Base-by-base conservation (phyloP, 92 coral and sea anemone species). In the Parazoanthus atlanticus region DNA sequence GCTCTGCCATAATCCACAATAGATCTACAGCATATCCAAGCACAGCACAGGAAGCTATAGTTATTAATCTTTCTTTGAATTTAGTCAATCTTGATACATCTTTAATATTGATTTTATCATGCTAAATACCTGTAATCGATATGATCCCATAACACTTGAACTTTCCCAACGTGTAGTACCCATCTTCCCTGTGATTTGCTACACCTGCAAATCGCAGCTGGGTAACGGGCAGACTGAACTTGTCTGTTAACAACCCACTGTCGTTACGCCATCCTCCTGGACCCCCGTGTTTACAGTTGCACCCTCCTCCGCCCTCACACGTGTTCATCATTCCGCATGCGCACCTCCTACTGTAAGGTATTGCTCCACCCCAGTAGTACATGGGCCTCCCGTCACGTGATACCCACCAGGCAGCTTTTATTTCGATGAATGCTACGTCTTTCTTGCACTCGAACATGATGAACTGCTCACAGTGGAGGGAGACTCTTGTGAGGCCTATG, bases 141-240 rank as follows among this genome's bases (percentile, higher is more conserved):
- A 46, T 41, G n/a, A 49, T 23, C 3, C 93, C 91, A 36, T 88
- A 91, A 31, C 93, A 91, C 28, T 34, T 88, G n/a, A 91, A 54
- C 70, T 91, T 88, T 49, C 93, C 93, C 10, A 91, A 88, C 8
- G 83, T 91, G 75, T 91, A 70, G 81, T 81, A 91, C 12, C 91
- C 91, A 36, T 88, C 80, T 61, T 88, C 12, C 7, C 5, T 6
- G 11, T 43, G 7, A 7, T 8, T 10, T 5, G 10, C 49, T 10
- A 43, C 49, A 43, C 5, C 49, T 8, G 7, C 10, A 43, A 43
- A 43, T 1, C 12, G 56, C 16, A 89, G 83, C 79, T 84, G 38
- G 34, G 69, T 78, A 26, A 88, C 89, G 11, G 91, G 91, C 17
- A 91, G 76, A 9, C 58, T 54, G 38, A 66, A 75, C 81, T 49